Evolutionary conservation across 2,113 vertebrate species (phyloP).

Genomic region (Nyctereutes procyonoides): DNA sequence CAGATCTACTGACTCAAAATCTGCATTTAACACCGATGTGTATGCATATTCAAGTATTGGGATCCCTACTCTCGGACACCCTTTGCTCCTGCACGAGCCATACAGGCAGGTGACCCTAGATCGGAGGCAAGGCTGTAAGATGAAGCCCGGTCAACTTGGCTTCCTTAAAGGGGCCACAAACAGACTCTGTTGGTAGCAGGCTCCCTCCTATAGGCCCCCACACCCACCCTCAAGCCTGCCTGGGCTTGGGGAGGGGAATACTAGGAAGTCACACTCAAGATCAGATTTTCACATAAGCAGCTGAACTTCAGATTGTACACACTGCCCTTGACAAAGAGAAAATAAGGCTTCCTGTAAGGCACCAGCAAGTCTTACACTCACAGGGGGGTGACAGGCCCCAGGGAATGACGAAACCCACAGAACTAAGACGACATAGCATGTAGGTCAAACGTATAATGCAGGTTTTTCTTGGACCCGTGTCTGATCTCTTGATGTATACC

Average conservation of each 20-base stretch:
- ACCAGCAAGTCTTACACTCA: not conserved
- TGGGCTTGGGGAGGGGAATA: not conserved
- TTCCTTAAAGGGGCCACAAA: not conserved
- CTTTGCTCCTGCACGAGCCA: not conserved
- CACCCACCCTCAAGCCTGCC: not conserved
- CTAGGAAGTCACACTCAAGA: not conserved
- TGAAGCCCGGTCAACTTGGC: not conserved
- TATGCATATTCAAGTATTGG: not conserved
- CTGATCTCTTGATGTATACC: not conserved
- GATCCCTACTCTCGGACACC: not conserved
- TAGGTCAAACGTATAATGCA: not conserved
- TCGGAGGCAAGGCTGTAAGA: not conserved
- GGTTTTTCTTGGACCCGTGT: not conserved
- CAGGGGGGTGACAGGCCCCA: not conserved
- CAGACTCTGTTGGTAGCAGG: not conserved
- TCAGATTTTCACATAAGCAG: not conserved
- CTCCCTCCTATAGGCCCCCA: not conserved
- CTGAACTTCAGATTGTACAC: not conserved
- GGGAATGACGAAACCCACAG: not conserved
- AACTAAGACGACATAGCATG: not conserved
- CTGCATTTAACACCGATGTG: not conserved
- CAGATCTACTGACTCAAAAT: not conserved
- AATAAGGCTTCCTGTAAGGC: not conserved
- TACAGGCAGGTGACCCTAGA: not conserved
- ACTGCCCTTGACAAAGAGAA: not conserved